A percentile compares a stretch with the other conserved stretches of the same genome.
phyloP scores from a whole-genome alignment of 1,140 invertebrate species.

The Halyomorpha halys region DNA sequence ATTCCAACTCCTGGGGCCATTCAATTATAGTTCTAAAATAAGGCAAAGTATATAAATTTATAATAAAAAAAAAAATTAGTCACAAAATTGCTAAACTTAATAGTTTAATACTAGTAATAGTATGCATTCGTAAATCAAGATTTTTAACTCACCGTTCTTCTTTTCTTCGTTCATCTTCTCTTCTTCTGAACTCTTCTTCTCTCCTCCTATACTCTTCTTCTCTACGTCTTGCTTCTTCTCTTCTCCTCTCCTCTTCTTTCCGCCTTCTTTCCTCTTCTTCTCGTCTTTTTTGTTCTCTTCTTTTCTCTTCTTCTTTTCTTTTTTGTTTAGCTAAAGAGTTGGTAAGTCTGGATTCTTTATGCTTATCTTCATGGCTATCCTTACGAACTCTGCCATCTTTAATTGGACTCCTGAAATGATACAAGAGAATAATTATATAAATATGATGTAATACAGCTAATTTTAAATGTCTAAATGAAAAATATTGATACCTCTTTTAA shows the following conservation, averaged over 20 bases:
- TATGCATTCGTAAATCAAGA: neutral
- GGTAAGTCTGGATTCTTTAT: constrained; percentile 12
- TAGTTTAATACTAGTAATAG: too few species aligned
- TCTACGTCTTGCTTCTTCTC: constrained; percentile 34
- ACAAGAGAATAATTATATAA: too few species aligned
- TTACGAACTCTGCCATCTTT: constrained; percentile 26
- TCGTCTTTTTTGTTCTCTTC: constrained; percentile 34
- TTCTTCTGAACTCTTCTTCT: constrained; percentile 33
- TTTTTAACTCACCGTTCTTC: constrained; percentile 13
- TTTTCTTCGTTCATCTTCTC: constrained; percentile 34
- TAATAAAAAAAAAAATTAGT: too few species aligned
- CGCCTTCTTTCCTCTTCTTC: constrained; percentile 32
- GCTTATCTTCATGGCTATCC: constrained; percentile 17
- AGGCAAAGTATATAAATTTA: too few species aligned
- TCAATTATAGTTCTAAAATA: too few species aligned
- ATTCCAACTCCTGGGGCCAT: too few species aligned
- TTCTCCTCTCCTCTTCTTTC: constrained; percentile 40
- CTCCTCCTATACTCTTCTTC: constrained; percentile 29
- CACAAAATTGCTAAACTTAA: too few species aligned
- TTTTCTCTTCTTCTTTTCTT: constrained; percentile 34
- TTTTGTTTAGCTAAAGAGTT: constrained; percentile 13
- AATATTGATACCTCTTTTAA: too few species aligned
- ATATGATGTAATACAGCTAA: too few species aligned
- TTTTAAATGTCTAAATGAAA: too few species aligned
- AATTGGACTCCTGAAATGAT: constrained; percentile 28